Base-by-base conservation (phyloP, 2,797 vertebrate genomes). In the Karalla daura region DNA sequence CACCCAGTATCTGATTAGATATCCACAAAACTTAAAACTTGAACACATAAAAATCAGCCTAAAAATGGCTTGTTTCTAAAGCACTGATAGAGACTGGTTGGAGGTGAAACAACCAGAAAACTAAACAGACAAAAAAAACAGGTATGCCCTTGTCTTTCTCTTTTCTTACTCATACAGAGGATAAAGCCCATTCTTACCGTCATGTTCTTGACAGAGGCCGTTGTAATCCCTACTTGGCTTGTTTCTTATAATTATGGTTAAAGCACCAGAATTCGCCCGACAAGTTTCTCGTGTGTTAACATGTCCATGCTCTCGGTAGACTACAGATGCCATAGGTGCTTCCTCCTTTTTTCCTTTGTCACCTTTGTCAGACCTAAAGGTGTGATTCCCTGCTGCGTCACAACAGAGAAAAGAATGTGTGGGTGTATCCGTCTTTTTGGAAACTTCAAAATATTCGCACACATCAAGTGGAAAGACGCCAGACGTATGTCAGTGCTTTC, bases 131-230 rank as follows among this genome's bases (percentile, higher is more conserved):
- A 35, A 37, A 28, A 43, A 37, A 28, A 43, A 4, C 28, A 49
- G 49, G 7, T 56, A 9, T 39, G 11, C n/a, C 14, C 13, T 6
- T 36, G 14, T 6, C 41, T 21, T 25, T 44, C 3, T 43, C 2
- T 23, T 39, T 51, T 40, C 5, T 8, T 14, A 12, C 17, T 32
- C 18, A 11, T 12, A 20, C 2, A 40, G 28, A 3, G 53, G 24
- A 75, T 43, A 43, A 21, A 63, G 11, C 0, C 23, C 6, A 32
- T 59, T 66, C 80, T 62, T 82, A 89, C 87, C 78, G 8, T 65
- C 25, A 39, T 74, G 49, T 15, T 69, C 14, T 60, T 7, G 40
- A 15, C 3, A 21, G 23, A 53, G 14, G 35, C 49, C 23, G 5
- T 35, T 36, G 2, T 25, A 23, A 9, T 54, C 14, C n/a, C 3